Evolutionary conservation across 1,140 invertebrate genomes (phyloP).

Genomic region (Lasioglossum albipes): DNA sequence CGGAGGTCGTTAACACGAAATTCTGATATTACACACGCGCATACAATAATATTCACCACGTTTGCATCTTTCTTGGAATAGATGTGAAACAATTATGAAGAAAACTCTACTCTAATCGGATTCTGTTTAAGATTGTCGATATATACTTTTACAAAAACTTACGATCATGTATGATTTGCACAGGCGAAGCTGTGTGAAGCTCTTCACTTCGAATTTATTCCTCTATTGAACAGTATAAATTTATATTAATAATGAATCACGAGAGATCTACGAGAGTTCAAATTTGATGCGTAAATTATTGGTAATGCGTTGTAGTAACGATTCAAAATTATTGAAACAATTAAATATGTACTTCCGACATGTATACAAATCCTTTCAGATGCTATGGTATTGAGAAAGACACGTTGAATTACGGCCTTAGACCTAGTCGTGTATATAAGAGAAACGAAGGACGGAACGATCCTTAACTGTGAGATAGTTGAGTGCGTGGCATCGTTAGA

Average conservation of each 20-base stretch:
- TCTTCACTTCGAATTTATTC: no score
- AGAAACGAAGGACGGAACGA: slow-evolving; percentile 71
- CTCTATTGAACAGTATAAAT: no score
- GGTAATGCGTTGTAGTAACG: slow-evolving; percentile 4
- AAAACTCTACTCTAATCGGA: no score
- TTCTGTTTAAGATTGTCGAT: no score
- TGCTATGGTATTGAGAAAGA: slow-evolving; percentile 53
- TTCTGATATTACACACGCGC: slow-evolving; percentile 4
- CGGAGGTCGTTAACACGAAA: slow-evolving; percentile 3
- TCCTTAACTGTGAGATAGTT: slow-evolving; percentile 75
- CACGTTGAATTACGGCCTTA: slow-evolving; percentile 75
- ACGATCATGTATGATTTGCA: no score
- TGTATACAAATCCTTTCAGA: slow-evolving; percentile 36
- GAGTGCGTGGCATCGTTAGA: slow-evolving; percentile 79
- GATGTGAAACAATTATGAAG: no score
- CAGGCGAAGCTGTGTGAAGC: no score
- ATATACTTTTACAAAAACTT: no score
- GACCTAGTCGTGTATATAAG: slow-evolving; percentile 79
- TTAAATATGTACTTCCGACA: slow-evolving; percentile 29
- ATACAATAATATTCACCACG: background rate
- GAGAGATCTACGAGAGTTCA: no score
- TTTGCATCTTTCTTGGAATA: background rate
- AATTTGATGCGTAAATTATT: background rate
- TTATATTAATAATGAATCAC: no score
- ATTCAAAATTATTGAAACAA: slow-evolving; percentile 3